A percentile compares a stretch with the other conserved stretches of the same genome.
Conservation (phyloP, 2,797 vertebrate species). For the Acanthiza pusilla region DNA sequence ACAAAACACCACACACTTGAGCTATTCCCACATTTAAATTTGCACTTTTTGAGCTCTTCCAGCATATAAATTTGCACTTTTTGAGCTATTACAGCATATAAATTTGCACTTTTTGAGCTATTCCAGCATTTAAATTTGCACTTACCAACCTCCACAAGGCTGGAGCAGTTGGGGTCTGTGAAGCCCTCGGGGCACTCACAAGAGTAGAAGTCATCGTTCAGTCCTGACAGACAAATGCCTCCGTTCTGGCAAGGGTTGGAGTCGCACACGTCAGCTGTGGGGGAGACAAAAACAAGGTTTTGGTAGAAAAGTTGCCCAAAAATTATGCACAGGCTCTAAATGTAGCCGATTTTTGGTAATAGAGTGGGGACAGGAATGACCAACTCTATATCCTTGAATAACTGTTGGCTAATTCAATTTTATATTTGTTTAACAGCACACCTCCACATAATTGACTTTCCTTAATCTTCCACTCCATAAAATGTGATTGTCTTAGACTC, state of each 20-base stretch:
- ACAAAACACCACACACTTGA: not conserved
- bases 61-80: conserved; percentile 73
- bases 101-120: conserved; percentile 73
- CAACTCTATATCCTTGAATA: not conserved
- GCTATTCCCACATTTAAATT: not conserved
- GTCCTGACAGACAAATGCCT: conserved; percentile 71
- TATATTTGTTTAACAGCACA: not conserved
- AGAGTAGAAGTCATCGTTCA: conserved; percentile 74
- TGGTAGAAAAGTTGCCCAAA: not conserved
- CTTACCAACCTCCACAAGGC: conserved; percentile 84
- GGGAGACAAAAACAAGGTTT: not conserved
- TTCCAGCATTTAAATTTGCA: conserved; percentile 60
- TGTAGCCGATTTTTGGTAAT: not conserved
- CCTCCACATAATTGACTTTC: not conserved
- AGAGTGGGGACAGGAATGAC: not conserved
- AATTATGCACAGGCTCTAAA: not conserved
- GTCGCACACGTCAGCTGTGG: conserved; percentile 70
- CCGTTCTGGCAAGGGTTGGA: conserved; percentile 77
- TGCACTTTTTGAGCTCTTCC: conserved; percentile 69
- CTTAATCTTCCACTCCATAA: not conserved
- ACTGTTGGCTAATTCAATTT: not conserved
- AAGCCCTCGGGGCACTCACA: conserved; percentile 80
- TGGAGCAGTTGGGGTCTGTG: conserved; percentile 77
- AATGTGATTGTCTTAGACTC: not conserved
- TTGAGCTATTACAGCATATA: not conserved